Evolutionary conservation across 2,888 invertebrate species (phyloP).

Genomic region (Magallana nippona): DNA sequence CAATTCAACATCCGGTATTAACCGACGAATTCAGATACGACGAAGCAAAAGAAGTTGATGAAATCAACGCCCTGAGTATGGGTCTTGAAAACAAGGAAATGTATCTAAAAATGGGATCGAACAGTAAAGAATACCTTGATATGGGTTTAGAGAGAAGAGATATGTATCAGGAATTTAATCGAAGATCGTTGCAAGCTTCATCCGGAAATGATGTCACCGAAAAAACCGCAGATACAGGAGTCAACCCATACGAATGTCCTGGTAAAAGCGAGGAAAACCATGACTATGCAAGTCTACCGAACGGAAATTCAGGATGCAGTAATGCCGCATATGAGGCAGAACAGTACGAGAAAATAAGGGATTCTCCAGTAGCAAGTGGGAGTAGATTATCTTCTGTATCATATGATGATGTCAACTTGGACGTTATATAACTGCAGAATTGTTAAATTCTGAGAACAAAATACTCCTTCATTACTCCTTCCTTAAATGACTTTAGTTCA

Average conservation of each 20-base stretch:
- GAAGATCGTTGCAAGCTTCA: neutral
- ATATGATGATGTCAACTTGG: conserved; percentile 16
- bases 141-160: neutral
- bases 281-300: neutral
- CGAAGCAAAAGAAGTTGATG: neutral
- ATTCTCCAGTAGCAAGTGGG: neutral
- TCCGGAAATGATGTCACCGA: neutral
- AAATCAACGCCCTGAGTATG: neutral
- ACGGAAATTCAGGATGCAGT: neutral
- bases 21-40: neutral
- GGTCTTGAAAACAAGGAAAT: neutral
- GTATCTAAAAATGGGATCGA: neutral
- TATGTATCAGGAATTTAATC: neutral
- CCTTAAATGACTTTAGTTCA: too few relatives aligned
- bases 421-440: neutral
- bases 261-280: neutral
- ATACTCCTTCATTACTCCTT: too few relatives aligned
- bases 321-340: neutral
- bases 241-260: neutral
- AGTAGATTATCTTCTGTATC: neutral
- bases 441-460: too few relatives aligned
- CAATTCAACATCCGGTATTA: neutral
- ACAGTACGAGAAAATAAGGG: neutral
- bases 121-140: neutral
- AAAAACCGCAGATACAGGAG: neutral